Evolutionary conservation across 2,888 invertebrate species (phyloP).

Genomic region (Acanthosepion pharaonis): DNA sequence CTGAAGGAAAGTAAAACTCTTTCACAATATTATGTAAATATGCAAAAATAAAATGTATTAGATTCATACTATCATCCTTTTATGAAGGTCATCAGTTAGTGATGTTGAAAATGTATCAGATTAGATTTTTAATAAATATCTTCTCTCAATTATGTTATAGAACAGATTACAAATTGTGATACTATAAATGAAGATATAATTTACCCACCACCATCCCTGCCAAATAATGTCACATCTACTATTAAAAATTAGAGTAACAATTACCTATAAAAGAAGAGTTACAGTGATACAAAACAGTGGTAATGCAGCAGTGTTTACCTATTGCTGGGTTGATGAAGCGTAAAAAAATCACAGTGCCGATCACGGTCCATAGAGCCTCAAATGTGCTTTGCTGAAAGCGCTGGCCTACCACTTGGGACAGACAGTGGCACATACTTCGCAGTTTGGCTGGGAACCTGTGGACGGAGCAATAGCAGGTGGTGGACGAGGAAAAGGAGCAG

Average conservation of each 20-base stretch:
- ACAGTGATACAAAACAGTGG: neutral
- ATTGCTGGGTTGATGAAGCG: slow-evolving; percentile 98
- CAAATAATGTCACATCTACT: neutral
- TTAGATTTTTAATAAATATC: neutral
- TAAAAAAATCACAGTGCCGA: slow-evolving; percentile 94
- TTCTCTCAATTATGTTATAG: neutral
- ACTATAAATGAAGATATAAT: neutral
- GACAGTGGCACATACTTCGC: slow-evolving; percentile 96
- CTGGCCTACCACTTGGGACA: slow-evolving; percentile 80
- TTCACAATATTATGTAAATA: neutral
- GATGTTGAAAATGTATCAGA: neutral
- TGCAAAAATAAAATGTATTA: neutral
- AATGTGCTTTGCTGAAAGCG: slow-evolving; percentile 72
- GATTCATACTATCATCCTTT: neutral
- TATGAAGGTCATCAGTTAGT: neutral
- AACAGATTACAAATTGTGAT: neutral
- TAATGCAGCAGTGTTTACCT: slow-evolving; percentile 63
- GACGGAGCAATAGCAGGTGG: slow-evolving; percentile 1
- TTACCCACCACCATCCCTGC: neutral
- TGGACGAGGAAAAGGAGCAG: neutral
- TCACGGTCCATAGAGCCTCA: slow-evolving; percentile 81
- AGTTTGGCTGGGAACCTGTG: slow-evolving; percentile 91
- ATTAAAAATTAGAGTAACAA: neutral
- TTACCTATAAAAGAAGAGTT: neutral
- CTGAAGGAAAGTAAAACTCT: neutral